Percentiles rank a stretch among this genome's conserved stretches.
These are phyloP conservation scores for Xiphophorus birchmanni DNA, from an alignment of 2,797 vertebrate genomes.

Conservation along the genomic window DNA sequence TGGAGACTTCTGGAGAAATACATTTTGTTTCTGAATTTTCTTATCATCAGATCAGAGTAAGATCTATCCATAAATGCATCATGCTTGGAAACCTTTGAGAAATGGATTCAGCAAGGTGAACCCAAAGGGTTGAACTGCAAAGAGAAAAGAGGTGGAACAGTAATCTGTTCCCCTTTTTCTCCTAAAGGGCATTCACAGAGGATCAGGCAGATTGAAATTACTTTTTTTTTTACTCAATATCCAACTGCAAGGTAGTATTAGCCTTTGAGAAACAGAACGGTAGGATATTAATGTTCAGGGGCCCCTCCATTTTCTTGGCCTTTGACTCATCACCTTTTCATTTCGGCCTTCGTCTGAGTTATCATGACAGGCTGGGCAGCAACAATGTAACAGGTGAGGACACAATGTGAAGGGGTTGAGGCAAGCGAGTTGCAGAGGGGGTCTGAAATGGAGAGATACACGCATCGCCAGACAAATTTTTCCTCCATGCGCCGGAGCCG, in stretches of 20 bases:
- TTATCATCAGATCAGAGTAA: background rate
- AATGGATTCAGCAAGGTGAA: background rate
- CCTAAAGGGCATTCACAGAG: background rate
- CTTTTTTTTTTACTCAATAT: slow-evolving; percentile 12
- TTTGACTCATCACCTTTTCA: slow-evolving; percentile 67
- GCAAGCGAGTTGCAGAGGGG: slow-evolving; percentile 32
- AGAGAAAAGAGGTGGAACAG: background rate
- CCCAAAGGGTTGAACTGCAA: background rate
- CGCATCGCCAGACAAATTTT: slow-evolving; percentile 54
- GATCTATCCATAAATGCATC: background rate
- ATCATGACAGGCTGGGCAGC: slow-evolving; percentile 68
- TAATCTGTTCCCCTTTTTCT: background rate
- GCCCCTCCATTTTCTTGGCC: slow-evolving; percentile 27
- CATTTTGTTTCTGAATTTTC: background rate
- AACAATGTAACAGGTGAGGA: slow-evolving; percentile 54
- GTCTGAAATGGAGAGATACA: slow-evolving; percentile 43
- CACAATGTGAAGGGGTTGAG: slow-evolving; percentile 33
- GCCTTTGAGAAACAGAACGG: slow-evolving; percentile 30
- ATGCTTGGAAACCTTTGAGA: background rate
- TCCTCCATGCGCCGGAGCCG: slow-evolving; percentile 38
- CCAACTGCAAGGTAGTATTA: slow-evolving; percentile 3
- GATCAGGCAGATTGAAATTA: background rate
- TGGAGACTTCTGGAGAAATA: background rate
- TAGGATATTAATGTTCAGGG: slow-evolving; percentile 7
- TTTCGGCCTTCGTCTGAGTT: slow-evolving; percentile 50